phyloP scores from a whole-genome alignment of 2,797 vertebrate species.

The Tokudaia muenninki region DNA sequence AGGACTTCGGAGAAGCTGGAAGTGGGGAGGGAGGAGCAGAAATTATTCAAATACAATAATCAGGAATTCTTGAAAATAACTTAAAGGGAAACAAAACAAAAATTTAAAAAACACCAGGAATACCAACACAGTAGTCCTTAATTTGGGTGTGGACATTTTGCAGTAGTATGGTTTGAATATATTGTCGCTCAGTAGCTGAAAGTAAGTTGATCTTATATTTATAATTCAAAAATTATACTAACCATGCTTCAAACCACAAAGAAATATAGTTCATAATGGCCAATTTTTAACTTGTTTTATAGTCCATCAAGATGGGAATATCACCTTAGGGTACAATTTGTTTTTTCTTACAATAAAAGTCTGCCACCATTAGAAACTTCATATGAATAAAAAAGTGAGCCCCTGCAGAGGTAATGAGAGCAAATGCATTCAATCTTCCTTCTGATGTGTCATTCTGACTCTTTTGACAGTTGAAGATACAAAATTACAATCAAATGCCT shows the following conservation, averaged over 20 bases:
- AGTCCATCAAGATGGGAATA: conserved; percentile 80
- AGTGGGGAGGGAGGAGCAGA: not conserved
- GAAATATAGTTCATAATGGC: conserved; percentile 77
- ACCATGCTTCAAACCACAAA: conserved; percentile 74
- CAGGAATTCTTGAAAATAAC: not conserved
- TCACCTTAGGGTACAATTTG: conserved; percentile 75
- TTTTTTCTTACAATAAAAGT: conserved; percentile 81
- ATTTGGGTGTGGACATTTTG: not conserved
- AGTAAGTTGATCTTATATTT: conserved; percentile 73
- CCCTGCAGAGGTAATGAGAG: conserved; percentile 69
- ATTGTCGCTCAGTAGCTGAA: conserved; percentile 61
- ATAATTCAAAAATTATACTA: conserved; percentile 68
- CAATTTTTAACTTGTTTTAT: conserved; percentile 78
- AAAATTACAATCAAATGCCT: conserved; percentile 66
- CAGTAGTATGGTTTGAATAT: conserved; percentile 24
- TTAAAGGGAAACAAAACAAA: not conserved
- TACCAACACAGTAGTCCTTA: conserved; percentile 11
- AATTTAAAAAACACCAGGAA: conserved; percentile 37
- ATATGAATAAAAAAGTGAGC: conserved; percentile 72
- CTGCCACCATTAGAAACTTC: conserved; percentile 73
- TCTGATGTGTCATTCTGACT: conserved; percentile 62
- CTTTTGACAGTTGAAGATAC: conserved; percentile 79
- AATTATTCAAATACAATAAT: not conserved
- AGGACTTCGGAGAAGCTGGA: not conserved
- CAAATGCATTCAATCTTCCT: conserved; percentile 64